Conservation (phyloP, 2,113 vertebrate genomes). For the Neodon shergylaensis region DNA sequence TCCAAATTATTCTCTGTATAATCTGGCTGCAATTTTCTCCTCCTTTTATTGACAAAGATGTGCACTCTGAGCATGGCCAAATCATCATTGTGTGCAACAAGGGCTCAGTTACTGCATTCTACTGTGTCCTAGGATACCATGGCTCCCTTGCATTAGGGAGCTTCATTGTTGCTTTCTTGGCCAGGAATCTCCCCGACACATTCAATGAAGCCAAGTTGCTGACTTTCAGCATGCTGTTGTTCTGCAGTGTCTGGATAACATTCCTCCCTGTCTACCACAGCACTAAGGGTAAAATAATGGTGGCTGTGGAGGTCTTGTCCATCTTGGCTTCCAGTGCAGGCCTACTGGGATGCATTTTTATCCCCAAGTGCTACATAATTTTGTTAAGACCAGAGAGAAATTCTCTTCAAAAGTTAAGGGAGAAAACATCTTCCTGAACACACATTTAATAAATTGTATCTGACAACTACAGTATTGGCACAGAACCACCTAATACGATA, state of each 20-base stretch:
- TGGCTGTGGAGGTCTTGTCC: neutral
- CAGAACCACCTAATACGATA: no score
- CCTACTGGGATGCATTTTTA: neutral
- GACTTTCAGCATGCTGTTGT: neutral
- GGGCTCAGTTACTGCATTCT: neutral
- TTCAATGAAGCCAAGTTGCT: neutral
- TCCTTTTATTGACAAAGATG: neutral
- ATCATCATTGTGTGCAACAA: neutral
- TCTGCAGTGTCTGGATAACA: neutral
- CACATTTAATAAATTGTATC: neutral
- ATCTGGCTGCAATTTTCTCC: neutral
- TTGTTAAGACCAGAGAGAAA: neutral
- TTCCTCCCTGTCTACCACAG: neutral
- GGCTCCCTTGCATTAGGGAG: neutral
- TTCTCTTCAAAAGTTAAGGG: neutral
- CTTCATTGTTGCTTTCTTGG: neutral
- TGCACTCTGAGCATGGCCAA: neutral
- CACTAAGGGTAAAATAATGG: neutral
- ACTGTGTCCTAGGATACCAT: neutral
- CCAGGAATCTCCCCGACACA: neutral
- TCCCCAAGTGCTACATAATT: no score
- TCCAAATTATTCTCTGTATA: neutral
- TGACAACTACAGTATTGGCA: neutral
- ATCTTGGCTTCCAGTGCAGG: neutral
- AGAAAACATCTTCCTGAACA: neutral